These are phyloP conservation scores for Podarcis siculus DNA, from an alignment of 2,797 vertebrate species.

Conservation along the genomic window DNA sequence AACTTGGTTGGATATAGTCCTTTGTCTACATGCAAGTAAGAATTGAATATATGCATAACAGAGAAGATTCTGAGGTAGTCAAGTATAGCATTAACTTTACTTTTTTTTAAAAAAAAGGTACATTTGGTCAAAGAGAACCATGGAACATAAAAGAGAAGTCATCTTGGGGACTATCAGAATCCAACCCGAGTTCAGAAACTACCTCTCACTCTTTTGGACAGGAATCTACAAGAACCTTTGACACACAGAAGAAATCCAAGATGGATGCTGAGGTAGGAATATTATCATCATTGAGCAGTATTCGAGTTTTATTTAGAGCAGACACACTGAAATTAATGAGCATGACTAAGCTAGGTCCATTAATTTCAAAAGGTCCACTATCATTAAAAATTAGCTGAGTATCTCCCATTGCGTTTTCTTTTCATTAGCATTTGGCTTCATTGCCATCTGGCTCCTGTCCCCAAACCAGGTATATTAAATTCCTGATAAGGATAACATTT, in stretches of 20 bases:
- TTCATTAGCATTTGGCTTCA: too few relatives aligned
- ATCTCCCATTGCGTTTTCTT: too few relatives aligned
- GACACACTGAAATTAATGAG: too few relatives aligned
- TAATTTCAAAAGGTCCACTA: too few relatives aligned
- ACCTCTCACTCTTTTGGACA: neutral
- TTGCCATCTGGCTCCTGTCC: too few relatives aligned
- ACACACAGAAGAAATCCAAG: neutral
- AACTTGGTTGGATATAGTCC: too few relatives aligned
- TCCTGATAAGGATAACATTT: too few relatives aligned
- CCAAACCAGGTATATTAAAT: too few relatives aligned
- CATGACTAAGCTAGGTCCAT: too few relatives aligned
- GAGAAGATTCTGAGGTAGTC: neutral
- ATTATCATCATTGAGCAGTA: neutral
- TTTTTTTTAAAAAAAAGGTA: slow-evolving; percentile 29
- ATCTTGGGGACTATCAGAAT: neutral
- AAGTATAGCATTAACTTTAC: neutral
- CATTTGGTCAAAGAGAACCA: slow-evolving; percentile 51
- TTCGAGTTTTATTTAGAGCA: too few relatives aligned
- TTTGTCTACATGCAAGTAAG: neutral
- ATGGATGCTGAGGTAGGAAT: neutral
- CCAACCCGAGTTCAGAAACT: neutral
- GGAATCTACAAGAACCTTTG: neutral
- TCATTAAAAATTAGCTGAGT: too few relatives aligned
- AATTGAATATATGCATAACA: neutral
- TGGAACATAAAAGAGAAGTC: slow-evolving; percentile 44